Evolutionary conservation across 2,888 invertebrate genomes (phyloP), one percentile per base, ranked within the genome.

Genomic region (Itoplectis maculator): DNA sequence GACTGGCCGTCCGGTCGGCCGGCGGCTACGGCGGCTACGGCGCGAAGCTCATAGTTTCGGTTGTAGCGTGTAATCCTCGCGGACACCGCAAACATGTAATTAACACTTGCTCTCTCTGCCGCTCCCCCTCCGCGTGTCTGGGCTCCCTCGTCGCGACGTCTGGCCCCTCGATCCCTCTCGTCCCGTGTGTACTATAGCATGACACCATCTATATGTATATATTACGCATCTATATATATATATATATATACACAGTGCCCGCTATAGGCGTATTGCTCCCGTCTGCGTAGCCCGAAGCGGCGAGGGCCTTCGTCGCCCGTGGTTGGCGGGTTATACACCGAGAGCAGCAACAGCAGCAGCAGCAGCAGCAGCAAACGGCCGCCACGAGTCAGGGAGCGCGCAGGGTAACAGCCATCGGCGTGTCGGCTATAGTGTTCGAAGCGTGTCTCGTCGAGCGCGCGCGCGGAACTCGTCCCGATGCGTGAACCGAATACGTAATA

Each of bases 31-130:
- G 45, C 80, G 81, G 79, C 78, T 63, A 54, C 77, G 56, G 73
- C 79, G 42, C 79, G 78, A 84, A 88, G 88, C 90, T 90, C 89
- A 91, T 91, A 91, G 92, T 92, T 92, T 92, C 89, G 92, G 91
- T 89, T 91, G 90, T 90, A 91, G 89, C 90, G 90, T 91, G 91
- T 92, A 91, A 92, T 92, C 92, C 92, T 90, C 89, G 89, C 89
- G 91, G 91, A 91, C 91, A 91, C 92, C 92, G 90, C 92, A 92
- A 92, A 92, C 92, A 92, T 90, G 92, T 92, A 92, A 92, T 92
- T 91, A 92, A 92, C 92, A 92, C 92, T 90, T 91, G 91, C 91
- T 91, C 90, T 87, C 89, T 86, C 88, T 85, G n/a, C n/a, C n/a
- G n/a, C 80, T 77, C 81, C 73, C 81, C 54, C 80, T 76, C 56